Conservation (phyloP, 1,140 invertebrate genomes). For the Drosophila pectinifera region DNA sequence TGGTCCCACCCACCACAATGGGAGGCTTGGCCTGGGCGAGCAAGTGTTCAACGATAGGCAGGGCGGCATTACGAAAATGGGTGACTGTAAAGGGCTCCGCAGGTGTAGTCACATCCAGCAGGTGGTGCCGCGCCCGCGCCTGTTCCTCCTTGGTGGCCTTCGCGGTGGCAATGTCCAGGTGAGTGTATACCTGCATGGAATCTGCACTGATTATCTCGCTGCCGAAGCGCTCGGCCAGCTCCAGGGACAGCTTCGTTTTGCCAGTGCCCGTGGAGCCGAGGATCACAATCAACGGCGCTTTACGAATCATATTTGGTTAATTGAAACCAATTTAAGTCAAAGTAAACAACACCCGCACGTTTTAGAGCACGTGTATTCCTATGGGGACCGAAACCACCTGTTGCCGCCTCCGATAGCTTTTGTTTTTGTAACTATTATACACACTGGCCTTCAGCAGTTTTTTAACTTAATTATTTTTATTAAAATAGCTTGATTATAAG, state of each 20-base stretch:
- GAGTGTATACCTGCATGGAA: constrained; percentile 99
- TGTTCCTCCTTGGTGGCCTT: constrained; percentile 96
- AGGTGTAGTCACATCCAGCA: constrained; percentile 95
- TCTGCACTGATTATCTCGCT: constrained; percentile 99
- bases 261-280: constrained; percentile 98
- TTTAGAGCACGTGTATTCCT: constrained; percentile 24
- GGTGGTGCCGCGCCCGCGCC: constrained; percentile 92
- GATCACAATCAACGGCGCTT: constrained; percentile 93
- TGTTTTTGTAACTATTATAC: neutral
- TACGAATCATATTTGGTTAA: constrained; percentile 72
- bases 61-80: constrained; percentile 92
- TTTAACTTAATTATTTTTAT: neutral
- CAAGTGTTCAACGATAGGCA: constrained; percentile 93
- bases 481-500: neutral
- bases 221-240: constrained; percentile 93
- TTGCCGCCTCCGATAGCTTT: constrained; percentile 21
- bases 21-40: constrained; percentile 91
- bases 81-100: constrained; percentile 92
- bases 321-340: constrained; percentile 38
- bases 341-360: constrained; percentile 14
- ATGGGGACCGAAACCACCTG: constrained; percentile 53
- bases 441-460: neutral
- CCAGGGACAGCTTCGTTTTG: constrained; percentile 97
- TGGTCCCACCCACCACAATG: constrained; percentile 98
- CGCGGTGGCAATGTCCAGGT: constrained; percentile 97